A percentile compares a stretch with the other conserved stretches of the same genome.
These are phyloP conservation scores for Lasioglossum villosulum DNA, from an alignment of 2,888 invertebrate species.

Conservation along the genomic window DNA sequence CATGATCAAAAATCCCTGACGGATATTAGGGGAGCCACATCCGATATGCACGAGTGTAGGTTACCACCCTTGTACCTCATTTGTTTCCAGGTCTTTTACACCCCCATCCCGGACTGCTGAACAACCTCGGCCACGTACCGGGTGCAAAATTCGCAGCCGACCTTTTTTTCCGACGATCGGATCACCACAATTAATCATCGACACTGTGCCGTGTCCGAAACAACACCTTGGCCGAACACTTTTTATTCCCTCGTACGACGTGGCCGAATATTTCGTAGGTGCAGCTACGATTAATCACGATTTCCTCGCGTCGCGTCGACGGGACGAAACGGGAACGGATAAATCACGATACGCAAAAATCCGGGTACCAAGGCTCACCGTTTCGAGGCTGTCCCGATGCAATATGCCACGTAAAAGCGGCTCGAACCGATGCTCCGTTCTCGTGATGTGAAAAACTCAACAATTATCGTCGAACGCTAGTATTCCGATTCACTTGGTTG, in stretches of 20 bases:
- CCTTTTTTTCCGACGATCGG: constrained; percentile 6
- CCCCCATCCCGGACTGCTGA: constrained; percentile 71
- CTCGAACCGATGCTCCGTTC: background rate
- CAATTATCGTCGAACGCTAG: background rate
- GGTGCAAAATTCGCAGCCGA: constrained; percentile 67
- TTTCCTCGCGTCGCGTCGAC: background rate
- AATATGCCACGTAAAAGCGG: background rate
- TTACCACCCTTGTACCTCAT: constrained; percentile 83
- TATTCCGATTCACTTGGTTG: background rate
- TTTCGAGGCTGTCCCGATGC: constrained; percentile 14
- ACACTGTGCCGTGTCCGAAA: background rate
- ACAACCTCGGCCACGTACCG: constrained; percentile 70
- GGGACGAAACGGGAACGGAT: background rate
- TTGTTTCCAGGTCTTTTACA: constrained; percentile 81
- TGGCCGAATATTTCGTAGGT: background rate
- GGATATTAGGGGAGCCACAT: constrained; percentile 78
- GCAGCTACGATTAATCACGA: background rate
- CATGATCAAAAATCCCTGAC: constrained; percentile 73
- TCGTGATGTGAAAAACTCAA: background rate
- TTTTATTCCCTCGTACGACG: background rate
- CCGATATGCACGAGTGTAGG: constrained; percentile 80
- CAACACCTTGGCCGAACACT: background rate
- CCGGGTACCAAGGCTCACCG: background rate
- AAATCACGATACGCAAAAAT: constrained; percentile 10
- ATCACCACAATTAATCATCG: constrained; percentile 6